phyloP scores from a whole-genome alignment of 2,797 vertebrate species.

The Loris lydekkerianus region DNA sequence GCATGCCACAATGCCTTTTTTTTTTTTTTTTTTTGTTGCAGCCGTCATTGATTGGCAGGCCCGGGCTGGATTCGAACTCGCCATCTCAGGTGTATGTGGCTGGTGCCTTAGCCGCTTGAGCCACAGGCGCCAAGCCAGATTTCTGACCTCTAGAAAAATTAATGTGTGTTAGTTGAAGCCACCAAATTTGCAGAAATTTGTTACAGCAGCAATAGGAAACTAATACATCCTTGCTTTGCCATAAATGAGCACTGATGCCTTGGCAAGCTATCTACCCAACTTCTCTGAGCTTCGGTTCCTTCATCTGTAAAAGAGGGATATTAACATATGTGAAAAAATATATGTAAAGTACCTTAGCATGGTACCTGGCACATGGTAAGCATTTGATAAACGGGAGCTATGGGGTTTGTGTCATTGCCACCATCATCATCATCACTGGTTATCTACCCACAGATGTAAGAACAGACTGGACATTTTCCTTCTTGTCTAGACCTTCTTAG shows the following conservation, averaged over 20 bases:
- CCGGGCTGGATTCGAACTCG: too few relatives aligned
- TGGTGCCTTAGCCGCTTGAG: too few relatives aligned
- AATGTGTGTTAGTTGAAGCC: background rate
- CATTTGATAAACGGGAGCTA: background rate
- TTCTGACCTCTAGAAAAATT: background rate
- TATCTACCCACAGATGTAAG: background rate
- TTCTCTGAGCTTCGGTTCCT: background rate
- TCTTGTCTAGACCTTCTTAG: background rate
- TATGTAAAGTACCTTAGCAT: rapidly evolving
- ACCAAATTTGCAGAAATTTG: background rate
- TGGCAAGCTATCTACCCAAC: background rate
- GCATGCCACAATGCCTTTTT: too few relatives aligned
- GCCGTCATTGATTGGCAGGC: too few relatives aligned
- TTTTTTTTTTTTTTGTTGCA: too few relatives aligned
- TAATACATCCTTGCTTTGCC: background rate
- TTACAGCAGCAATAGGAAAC: background rate
- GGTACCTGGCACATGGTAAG: rapidly evolving
- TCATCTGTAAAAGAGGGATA: background rate
- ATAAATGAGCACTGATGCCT: rapidly evolving
- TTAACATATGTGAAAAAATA: background rate
- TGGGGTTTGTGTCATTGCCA: background rate
- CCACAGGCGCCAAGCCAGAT: background rate
- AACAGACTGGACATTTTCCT: background rate
- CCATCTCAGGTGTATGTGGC: too few relatives aligned
- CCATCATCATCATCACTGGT: rapidly evolving